Evolutionary conservation across 2,113 vertebrate species (phyloP), one percentile per base, ranked within the genome.

Genomic region (Sterna hirundo): DNA sequence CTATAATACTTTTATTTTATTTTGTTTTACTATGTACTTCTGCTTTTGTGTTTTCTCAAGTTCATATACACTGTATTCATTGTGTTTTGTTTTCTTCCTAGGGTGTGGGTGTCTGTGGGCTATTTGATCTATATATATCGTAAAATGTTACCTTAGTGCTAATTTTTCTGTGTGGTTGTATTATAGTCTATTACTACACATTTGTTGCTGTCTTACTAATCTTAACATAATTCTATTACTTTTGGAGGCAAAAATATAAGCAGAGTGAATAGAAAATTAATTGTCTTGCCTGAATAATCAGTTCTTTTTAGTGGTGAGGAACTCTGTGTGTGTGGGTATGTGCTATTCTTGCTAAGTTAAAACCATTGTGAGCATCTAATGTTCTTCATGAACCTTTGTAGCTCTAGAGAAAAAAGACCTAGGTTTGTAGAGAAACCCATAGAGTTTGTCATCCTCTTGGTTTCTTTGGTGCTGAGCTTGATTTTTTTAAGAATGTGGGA

Each of bases 261-360:
- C 62, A 26, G 84, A 77, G 12, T 52, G 38, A 94, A 71, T 40
- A 92, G 82, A 92, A 83, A 87, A 83, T 80, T 95, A 61, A 75
- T 97, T 95, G 94, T 92, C 46, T 91, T 96, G 11, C 49, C 52
- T 94, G 70, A 94, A 92, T 85, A 86, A 90, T 88, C 66, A 64
- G 52, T 86, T 97, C 29, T 87, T 89, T 87, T 72, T 79, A 52
- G 58, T 72, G 38, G 36, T 88, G 38, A 69, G 86, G 61, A 88
- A 20, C 32, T 75, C 17, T 44, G 6, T 16, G 40, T 16, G 15
- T 17, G 26, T 6, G 66, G 5, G 3, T n/a, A 14, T 10, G 20
- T 61, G 11, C 40, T 95, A 4, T 34, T 87, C 75, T 79, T 87
- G 19, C 42, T 23, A n/a, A 70, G 32, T 83, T 74, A 68, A 32